A percentile compares a stretch with the other conserved stretches of the same genome.
phyloP scores from a whole-genome alignment of 23 tunicate genomes.

The Diplosoma virens region DNA sequence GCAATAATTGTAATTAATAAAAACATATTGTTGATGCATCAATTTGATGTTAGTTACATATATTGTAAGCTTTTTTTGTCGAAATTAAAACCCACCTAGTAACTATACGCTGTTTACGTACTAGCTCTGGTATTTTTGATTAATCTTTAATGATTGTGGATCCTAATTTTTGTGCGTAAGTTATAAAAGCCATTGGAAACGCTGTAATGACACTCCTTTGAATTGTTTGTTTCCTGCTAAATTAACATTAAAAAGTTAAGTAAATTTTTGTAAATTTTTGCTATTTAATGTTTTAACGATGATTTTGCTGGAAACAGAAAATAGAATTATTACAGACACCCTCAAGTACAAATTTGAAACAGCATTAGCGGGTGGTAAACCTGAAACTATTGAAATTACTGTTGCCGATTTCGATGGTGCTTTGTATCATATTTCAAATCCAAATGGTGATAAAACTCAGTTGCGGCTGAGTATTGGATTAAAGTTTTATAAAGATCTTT shows the following conservation, averaged over 20 bases:
- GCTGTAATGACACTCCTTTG: conserved; percentile 6
- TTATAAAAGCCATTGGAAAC: conserved; percentile 2
- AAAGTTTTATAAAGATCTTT: conserved; percentile 78
- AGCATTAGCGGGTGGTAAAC: conserved; percentile 83
- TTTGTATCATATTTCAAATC: conserved; percentile 84
- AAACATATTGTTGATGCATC: too few species aligned
- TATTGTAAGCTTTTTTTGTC: too few species aligned
- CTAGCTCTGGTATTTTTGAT: too few species aligned
- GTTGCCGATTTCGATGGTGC: conserved; percentile 97
- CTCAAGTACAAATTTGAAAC: conserved; percentile 84
- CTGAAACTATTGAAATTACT: conserved; percentile 72
- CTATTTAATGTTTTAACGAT: conserved; percentile 17
- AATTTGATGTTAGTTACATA: too few species aligned
- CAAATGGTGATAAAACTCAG: conserved; percentile 81
- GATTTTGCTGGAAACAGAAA: conserved; percentile 97
- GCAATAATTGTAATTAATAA: too few species aligned
- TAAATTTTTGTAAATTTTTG: neutral
- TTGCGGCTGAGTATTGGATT: conserved; percentile 63
- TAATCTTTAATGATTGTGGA: too few species aligned
- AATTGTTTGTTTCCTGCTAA: conserved; percentile 7
- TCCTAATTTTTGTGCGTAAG: too few species aligned
- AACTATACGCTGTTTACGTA: too few species aligned
- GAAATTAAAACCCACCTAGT: too few species aligned
- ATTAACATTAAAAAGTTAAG: neutral
- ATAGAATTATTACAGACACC: conserved; percentile 74